These are phyloP conservation scores for Phataginus tetradactyla DNA, from an alignment of 2,797 vertebrate genomes.

Conservation along the genomic window DNA sequence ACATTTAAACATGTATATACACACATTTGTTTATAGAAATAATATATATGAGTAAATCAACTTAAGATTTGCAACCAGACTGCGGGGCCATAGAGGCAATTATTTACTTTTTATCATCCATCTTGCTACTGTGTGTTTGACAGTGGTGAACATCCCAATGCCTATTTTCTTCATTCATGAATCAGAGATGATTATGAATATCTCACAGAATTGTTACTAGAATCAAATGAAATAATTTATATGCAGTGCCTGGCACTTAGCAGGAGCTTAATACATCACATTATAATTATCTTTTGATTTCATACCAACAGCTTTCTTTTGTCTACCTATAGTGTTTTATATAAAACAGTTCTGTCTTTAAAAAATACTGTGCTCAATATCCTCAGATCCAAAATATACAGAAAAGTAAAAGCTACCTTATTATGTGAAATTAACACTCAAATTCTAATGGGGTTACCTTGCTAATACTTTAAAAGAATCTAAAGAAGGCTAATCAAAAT, in stretches of 20 bases:
- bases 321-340: background rate
- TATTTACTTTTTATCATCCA: background rate
- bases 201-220: background rate
- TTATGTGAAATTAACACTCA: background rate
- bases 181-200: background rate
- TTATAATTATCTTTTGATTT: background rate
- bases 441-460: background rate
- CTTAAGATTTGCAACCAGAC: background rate
- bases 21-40: background rate
- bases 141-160: background rate
- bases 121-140: background rate
- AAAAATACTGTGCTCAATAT: background rate
- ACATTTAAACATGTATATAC: background rate
- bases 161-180: background rate
- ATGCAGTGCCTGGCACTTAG: background rate
- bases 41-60: background rate
- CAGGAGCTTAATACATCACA: background rate
- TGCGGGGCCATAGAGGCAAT: background rate
- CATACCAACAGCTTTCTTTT: background rate
- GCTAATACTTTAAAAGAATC: background rate
- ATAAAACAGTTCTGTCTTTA: background rate
- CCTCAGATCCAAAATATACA: background rate
- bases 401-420: background rate
- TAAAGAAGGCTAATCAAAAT: background rate
- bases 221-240: background rate